phyloP scores from a whole-genome alignment of 2,888 invertebrate species.

The Oxycera nigricornis region DNA sequence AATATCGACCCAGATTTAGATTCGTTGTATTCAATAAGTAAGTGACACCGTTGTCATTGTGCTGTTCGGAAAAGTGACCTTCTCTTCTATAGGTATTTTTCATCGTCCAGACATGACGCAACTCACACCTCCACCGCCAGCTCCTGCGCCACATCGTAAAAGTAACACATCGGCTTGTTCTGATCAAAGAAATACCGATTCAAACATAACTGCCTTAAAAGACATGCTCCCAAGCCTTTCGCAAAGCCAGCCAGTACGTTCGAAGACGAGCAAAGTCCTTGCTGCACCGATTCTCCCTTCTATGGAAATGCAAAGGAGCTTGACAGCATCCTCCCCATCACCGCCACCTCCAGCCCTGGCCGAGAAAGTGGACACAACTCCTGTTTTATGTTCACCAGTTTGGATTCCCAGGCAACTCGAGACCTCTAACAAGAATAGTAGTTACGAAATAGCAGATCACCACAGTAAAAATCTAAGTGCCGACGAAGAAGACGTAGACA shows the following conservation, averaged over 20 bases:
- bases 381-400: constrained; percentile 68
- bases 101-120: constrained; percentile 61
- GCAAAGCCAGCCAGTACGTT: constrained; percentile 1
- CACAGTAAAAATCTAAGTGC: constrained; percentile 72
- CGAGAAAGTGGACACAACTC: constrained; percentile 63
- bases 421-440: constrained; percentile 44
- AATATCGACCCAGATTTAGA: constrained; percentile 69
- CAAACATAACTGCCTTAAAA: constrained; percentile 68
- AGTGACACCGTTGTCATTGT: constrained; percentile 49
- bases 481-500: constrained; percentile 86
- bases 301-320: background rate
- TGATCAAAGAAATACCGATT: constrained; percentile 45
- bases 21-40: constrained; percentile 76
- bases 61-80: no score
- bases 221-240: constrained; percentile 77
- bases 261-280: constrained; percentile 18
- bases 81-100: constrained; percentile 59
- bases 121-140: constrained; percentile 76
- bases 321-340: constrained; percentile 47
- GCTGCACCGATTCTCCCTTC: background rate
- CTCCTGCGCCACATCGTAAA: constrained; percentile 76
- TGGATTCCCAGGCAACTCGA: constrained; percentile 73
- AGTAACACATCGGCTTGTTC: constrained; percentile 53
- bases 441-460: constrained; percentile 67
- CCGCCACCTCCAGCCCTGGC: constrained; percentile 55